A percentile compares a stretch with the other conserved stretches of the same genome.
These are phyloP conservation scores for Yasuhikotakia modesta DNA, from an alignment of 2,797 vertebrate species.

Conservation along the genomic window DNA sequence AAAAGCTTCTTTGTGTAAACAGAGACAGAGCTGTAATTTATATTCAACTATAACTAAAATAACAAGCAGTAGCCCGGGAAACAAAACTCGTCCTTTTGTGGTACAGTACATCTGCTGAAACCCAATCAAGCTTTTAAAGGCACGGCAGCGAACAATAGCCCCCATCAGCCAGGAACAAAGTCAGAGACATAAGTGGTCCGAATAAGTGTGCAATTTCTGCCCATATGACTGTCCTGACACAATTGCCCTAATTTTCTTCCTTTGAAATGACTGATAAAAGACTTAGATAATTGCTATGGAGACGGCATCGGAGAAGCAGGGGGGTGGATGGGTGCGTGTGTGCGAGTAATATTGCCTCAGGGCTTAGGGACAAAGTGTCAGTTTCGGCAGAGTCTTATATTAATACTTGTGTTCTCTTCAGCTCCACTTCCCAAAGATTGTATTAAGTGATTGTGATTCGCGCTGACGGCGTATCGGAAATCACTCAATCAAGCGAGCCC, in stretches of 20 bases:
- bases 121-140: slow-evolving; percentile 91
- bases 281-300: slow-evolving; percentile 99
- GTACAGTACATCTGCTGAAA: slow-evolving; percentile 88
- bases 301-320: slow-evolving; percentile 84
- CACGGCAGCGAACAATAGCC: slow-evolving; percentile 92
- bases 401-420: slow-evolving; percentile 96
- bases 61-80: slow-evolving; percentile 72
- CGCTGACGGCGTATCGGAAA: slow-evolving; percentile 94
- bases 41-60: slow-evolving; percentile 76
- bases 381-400: slow-evolving; percentile 97
- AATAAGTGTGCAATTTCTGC: slow-evolving; percentile 99
- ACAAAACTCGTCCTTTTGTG: slow-evolving; percentile 78
- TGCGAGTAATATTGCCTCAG: slow-evolving; percentile 93
- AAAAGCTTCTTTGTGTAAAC: slow-evolving; percentile 73
- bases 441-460: slow-evolving; percentile 98
- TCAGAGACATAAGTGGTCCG: slow-evolving; percentile 98
- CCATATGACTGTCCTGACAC: slow-evolving; percentile 99
- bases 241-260: slow-evolving; percentile 99
- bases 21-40: slow-evolving; percentile 77
- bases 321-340: slow-evolving; percentile 64
- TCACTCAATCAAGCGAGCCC: slow-evolving; percentile 89
- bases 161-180: slow-evolving; percentile 96
- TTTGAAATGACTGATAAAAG: slow-evolving; percentile 99
- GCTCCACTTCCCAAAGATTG: slow-evolving; percentile 88
- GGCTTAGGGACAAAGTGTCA: slow-evolving; percentile 95